Evolutionary conservation across 1,140 invertebrate species (phyloP).

Genomic region (Leptopilina clavipes): DNA sequence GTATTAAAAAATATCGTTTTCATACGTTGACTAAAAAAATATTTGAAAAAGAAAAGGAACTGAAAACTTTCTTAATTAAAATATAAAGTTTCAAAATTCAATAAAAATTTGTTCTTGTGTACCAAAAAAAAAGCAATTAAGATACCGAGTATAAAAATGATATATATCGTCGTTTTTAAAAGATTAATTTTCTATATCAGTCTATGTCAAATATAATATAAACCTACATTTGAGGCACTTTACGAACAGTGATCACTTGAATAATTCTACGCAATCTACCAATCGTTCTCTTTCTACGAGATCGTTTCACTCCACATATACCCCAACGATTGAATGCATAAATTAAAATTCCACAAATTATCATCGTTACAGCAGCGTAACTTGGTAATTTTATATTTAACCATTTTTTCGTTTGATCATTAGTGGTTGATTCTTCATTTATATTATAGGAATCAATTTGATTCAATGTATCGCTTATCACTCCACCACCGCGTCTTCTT

Average conservation of each 20-base stretch:
- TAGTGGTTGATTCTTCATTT: slow-evolving; percentile 48
- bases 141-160: not conserved
- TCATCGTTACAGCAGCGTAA: slow-evolving; percentile 58
- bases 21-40: too few relatives aligned
- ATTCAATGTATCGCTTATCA: slow-evolving; percentile 48
- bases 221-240: slow-evolving; percentile 69
- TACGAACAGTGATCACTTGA: slow-evolving; percentile 67
- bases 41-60: too few relatives aligned
- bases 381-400: slow-evolving; percentile 55
- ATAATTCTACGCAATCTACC: slow-evolving; percentile 69
- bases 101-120: not conserved
- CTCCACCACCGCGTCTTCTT: slow-evolving; percentile 53
- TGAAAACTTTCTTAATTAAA: too few relatives aligned
- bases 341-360: slow-evolving; percentile 58
- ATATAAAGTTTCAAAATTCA: not conserved
- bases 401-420: slow-evolving; percentile 39
- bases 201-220: slow-evolving; percentile 6
- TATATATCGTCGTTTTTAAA: not conserved
- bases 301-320: slow-evolving; percentile 61
- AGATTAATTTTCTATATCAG: not conserved
- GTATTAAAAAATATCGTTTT: too few relatives aligned
- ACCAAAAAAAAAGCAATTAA: too few relatives aligned
- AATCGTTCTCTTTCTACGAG: slow-evolving; percentile 66
- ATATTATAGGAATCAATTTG: slow-evolving; percentile 42
- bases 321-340: slow-evolving; percentile 64